A percentile compares a stretch with the other conserved stretches of the same genome.
Evolutionary conservation across 2,888 invertebrate genomes (phyloP).

Genomic region (Ceramica pisi): DNA sequence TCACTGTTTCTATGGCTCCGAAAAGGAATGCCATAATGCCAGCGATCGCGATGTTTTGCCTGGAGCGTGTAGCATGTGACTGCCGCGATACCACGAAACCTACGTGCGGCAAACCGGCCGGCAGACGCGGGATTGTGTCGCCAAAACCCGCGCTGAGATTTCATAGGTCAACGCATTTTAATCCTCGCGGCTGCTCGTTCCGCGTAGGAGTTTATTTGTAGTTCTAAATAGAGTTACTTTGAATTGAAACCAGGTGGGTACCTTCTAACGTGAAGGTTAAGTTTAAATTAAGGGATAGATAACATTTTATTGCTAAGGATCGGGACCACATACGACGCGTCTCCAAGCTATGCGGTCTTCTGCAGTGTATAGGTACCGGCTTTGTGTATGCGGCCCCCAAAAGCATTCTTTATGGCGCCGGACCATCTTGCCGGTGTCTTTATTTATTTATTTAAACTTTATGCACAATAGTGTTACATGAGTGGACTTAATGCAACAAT

Average conservation of each 20-base stretch:
- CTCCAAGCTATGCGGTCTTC: no score
- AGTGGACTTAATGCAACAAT: no score
- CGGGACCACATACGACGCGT: no score
- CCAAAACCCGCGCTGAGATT: conserved; percentile 53
- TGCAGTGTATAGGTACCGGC: no score
- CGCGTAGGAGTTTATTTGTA: conserved; percentile 35
- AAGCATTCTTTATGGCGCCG: no score
- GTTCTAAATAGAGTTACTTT: background rate
- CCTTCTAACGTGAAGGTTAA: background rate
- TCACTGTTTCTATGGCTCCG: conserved; percentile 23
- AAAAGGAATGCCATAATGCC: conserved; percentile 50
- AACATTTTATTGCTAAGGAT: no score
- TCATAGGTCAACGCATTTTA: conserved; percentile 55
- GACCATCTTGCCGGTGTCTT: no score
- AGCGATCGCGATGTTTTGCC: conserved; percentile 63
- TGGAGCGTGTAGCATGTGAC: conserved; percentile 69
- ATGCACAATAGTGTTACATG: no score
- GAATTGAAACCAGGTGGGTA: background rate
- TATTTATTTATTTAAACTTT: no score
- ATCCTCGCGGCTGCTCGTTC: conserved; percentile 23
- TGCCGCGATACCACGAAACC: conserved; percentile 72
- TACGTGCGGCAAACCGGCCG: conserved; percentile 60
- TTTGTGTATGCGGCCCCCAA: no score
- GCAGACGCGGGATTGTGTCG: conserved; percentile 55
- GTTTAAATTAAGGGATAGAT: background rate